Evolutionary conservation across 2,888 invertebrate genomes (phyloP), one percentile per base, ranked within the genome.

Genomic region (Lagria hirta): DNA sequence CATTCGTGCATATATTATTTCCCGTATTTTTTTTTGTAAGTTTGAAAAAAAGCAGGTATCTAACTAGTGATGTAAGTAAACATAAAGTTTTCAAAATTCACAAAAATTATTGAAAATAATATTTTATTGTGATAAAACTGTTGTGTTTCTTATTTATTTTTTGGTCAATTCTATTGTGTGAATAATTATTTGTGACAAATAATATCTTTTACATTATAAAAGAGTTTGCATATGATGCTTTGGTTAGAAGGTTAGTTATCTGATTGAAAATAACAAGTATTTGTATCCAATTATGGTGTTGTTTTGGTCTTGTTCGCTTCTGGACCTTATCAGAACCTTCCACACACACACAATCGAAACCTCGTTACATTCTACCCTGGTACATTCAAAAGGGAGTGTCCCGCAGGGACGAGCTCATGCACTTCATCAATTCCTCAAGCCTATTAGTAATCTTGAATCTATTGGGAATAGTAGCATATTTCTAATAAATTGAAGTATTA

Each of bases 281-380:
- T 45, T 45, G 34, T 45, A 34, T 45, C 40, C 45, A 45, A 45
- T 45, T 45, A 45, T 41, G 45, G 45, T 40, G 45, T 33, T 40
- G 35, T 40, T 45, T 45, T 29, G 40, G 28, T 41, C 35, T 40
- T 29, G 18, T 35, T 45, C 35, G 45, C 45, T 41, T 45, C 40
- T 45, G 45, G 34, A 40, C 45, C 40, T 45, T 45, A 45, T 45
- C 45, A 40, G 34, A 29, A 35, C 35, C 34, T 41, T 40, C 40
- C 45, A 45, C 35, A 45, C 45, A 40, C 45, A 45, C 35, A 45
- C 45, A 40, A 35, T 35, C 28, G 28, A n/a, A n/a, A n/a, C n/a
- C n/a, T n/a, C n/a, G n/a, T 26, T 44, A 38, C 38, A 38, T 33
- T 44, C 29, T 27, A 33, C 40, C 40, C 34, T 40, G 45, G 40